Evolutionary conservation across 1,140 invertebrate genomes (phyloP).

Genomic region (Cydia amplana): DNA sequence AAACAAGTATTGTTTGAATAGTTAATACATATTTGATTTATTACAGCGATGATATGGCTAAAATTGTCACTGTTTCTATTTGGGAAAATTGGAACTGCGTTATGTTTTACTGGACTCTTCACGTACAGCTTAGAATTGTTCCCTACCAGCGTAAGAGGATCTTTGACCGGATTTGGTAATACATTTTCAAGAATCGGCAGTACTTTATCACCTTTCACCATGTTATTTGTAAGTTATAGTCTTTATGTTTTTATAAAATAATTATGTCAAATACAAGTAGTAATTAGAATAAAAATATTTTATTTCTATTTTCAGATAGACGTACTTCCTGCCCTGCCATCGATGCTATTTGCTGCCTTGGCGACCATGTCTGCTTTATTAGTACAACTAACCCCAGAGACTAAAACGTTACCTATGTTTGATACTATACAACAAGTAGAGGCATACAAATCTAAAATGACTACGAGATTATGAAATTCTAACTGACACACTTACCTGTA

Average conservation of each 20-base stretch:
- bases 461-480: background rate
- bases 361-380: slow-evolving; percentile 51
- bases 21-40: slow-evolving; percentile 1
- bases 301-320: slow-evolving; percentile 48
- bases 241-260: background rate
- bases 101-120: slow-evolving; percentile 64
- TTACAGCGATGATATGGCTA: slow-evolving; percentile 59
- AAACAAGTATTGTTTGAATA: background rate
- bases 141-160: slow-evolving; percentile 64
- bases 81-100: slow-evolving; percentile 56
- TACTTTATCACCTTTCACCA: slow-evolving; percentile 62
- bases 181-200: slow-evolving; percentile 58
- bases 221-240: slow-evolving; percentile 53
- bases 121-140: slow-evolving; percentile 66
- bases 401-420: slow-evolving; percentile 58
- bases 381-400: slow-evolving; percentile 59
- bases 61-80: slow-evolving; percentile 56
- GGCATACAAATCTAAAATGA: slow-evolving; percentile 26
- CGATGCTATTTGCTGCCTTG: slow-evolving; percentile 53
- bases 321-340: slow-evolving; percentile 49
- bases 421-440: slow-evolving; percentile 65
- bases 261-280: background rate
- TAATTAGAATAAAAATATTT: background rate
- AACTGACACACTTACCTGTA: background rate
- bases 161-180: slow-evolving; percentile 58